Base-by-base conservation (phyloP, 2,113 vertebrate genomes). In the Perca schrenkii region DNA sequence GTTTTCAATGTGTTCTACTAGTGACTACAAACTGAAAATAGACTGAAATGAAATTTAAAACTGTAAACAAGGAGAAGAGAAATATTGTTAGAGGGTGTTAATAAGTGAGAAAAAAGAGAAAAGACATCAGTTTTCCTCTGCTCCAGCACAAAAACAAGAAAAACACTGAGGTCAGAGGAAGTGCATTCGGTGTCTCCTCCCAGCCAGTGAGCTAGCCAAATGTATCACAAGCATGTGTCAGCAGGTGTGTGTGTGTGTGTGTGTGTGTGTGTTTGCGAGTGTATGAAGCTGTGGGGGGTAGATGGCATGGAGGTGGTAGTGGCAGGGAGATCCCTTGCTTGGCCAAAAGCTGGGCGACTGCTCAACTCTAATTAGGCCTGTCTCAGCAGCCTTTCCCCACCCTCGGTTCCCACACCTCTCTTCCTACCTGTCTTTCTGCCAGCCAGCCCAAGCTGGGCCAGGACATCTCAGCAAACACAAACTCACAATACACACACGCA, bases 341-440 rank as follows among this genome's bases (percentile, higher is more conserved):
- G 57, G 74, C 46, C 63, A 22, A 79, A 85, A 85, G 74, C 77
- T 85, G 78, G 83, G 73, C 36, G 58, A 79, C 68, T 79, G 53
- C 75, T 87, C 82, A 84, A 80, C 87, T 90, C 83, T 91, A 87
- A 92, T 92, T 87, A 89, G 86, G 64, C 75, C 58, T 52, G 22
- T 87, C 80, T 88, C 82, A 78, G 79, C 77, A 77, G 77, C 76
- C 53, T 77, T 70, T 54, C 56, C 40, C 68, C 72, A 56, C 43
- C 80, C 4, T 0, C 43, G 61, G 60, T 71, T 79, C 74, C 79
- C 62, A 82, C 85, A 73, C 74, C 49, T 77, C 83, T 62, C 77
- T 74, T 36, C 50, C 52, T 75, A 70, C 80, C 83, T 78, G 58
- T 60, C 62, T 80, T 56, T 66, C 75, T 71, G 79, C 71, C 80